Evolutionary conservation across 2,888 invertebrate species (phyloP).

Genomic region (Agonopterix heracliana): DNA sequence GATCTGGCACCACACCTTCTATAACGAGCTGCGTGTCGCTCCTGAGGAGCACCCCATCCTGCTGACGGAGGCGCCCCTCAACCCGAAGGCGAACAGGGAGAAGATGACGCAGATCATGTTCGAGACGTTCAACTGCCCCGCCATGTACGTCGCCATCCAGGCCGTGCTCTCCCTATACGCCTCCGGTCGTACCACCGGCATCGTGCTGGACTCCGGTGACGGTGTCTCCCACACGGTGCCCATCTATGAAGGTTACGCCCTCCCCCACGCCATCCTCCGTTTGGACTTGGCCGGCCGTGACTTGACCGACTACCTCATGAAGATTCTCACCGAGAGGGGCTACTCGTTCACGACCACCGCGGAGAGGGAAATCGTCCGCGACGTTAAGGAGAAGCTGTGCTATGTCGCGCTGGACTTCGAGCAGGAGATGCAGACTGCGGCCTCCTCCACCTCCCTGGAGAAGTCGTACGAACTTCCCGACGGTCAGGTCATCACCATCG

Average conservation of each 20-base stretch:
- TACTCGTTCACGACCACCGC: slow-evolving; percentile 95
- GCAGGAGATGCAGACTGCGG: slow-evolving; percentile 96
- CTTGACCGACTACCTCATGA: slow-evolving; percentile 95
- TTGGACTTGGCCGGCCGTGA: slow-evolving; percentile 94
- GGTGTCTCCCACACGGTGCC: slow-evolving; percentile 96
- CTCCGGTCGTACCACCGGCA: slow-evolving; percentile 95
- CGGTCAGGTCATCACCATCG: slow-evolving; percentile 93
- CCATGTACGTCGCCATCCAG: slow-evolving; percentile 96
- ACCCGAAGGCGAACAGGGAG: slow-evolving; percentile 96
- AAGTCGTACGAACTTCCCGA: slow-evolving; percentile 95
- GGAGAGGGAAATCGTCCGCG: slow-evolving; percentile 95
- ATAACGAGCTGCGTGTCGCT: slow-evolving; percentile 94
- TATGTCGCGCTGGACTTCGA: slow-evolving; percentile 96
- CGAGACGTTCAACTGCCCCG: slow-evolving; percentile 93
- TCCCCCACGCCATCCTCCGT: slow-evolving; percentile 92
- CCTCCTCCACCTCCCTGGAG: slow-evolving; percentile 91
- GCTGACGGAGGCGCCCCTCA: slow-evolving; percentile 94
- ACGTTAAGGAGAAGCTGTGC: slow-evolving; percentile 96
- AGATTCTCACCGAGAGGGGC: slow-evolving; percentile 93
- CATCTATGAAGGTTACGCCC: slow-evolving; percentile 91
- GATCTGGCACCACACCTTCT: slow-evolving; percentile 98
- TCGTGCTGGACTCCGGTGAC: slow-evolving; percentile 94
- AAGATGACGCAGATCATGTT: slow-evolving; percentile 98
- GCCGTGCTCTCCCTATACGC: slow-evolving; percentile 95
- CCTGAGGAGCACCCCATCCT: slow-evolving; percentile 96